These are phyloP conservation scores for Zaprionus lachaisei DNA, from an alignment of 1,140 invertebrate species.

Conservation along the genomic window DNA sequence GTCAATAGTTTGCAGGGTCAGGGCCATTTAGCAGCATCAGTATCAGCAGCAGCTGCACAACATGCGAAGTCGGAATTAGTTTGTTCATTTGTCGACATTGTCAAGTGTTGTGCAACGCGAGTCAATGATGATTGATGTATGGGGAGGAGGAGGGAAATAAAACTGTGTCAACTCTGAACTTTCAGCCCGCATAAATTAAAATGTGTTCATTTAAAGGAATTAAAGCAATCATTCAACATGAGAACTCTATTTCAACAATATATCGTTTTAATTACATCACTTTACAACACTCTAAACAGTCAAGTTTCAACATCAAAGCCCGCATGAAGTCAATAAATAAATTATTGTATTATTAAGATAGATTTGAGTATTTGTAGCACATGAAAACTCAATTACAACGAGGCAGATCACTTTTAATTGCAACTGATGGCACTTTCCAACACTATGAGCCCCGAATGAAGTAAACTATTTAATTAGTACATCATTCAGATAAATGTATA, in stretches of 20 bases:
- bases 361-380: background rate
- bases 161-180: constrained; percentile 37
- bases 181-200: constrained; percentile 13
- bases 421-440: background rate
- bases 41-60: background rate
- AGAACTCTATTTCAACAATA: background rate
- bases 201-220: background rate
- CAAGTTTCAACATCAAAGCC: no score
- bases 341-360: background rate
- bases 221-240: background rate
- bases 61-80: constrained; percentile 22
- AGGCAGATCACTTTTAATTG: no score
- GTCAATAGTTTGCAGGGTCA: constrained; percentile 38
- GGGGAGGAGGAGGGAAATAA: background rate
- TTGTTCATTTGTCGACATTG: constrained; percentile 39
- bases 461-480: no score
- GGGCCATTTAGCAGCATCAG: constrained; percentile 24
- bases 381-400: background rate
- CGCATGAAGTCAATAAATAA: background rate
- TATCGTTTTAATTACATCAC: no score
- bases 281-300: no score
- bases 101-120: constrained; percentile 23
- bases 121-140: constrained; percentile 23
- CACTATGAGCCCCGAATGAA: background rate
- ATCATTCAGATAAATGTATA: no score